Conservation (phyloP, 2,888 invertebrate species). For the Macrosiphum euphorbiae region DNA sequence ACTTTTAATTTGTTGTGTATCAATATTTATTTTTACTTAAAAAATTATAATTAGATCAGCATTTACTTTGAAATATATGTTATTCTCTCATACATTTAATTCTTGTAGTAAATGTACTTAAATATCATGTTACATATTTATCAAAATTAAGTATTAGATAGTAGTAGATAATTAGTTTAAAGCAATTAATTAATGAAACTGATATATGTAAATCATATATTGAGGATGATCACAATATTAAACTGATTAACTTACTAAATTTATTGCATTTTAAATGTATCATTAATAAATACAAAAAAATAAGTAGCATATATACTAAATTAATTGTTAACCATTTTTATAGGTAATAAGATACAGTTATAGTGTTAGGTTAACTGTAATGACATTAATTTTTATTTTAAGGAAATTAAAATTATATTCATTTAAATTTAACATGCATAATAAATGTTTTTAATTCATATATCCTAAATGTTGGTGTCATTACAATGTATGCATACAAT, state of each 20-base stretch:
- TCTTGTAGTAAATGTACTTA: slow-evolving; percentile 8
- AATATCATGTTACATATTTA: background rate
- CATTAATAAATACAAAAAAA: background rate
- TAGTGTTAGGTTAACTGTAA: background rate
- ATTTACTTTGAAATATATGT: background rate
- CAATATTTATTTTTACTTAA: background rate
- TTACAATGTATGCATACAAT: background rate
- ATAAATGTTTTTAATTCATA: background rate
- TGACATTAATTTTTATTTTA: background rate
- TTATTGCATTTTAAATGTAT: background rate
- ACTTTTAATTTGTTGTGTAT: background rate
- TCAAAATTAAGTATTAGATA: background rate
- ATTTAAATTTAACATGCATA: background rate
- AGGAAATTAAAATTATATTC: background rate
- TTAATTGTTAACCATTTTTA: background rate
- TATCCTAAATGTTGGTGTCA: background rate
- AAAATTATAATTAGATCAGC: background rate
- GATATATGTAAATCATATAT: background rate
- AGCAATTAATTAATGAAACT: background rate
- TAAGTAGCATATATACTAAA: background rate
- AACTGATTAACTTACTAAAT: background rate
- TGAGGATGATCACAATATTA: background rate
- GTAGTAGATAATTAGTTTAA: background rate
- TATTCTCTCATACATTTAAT: background rate
- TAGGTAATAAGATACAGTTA: background rate